Conservation (phyloP, 2,797 vertebrate species). For the Botia almorhae region DNA sequence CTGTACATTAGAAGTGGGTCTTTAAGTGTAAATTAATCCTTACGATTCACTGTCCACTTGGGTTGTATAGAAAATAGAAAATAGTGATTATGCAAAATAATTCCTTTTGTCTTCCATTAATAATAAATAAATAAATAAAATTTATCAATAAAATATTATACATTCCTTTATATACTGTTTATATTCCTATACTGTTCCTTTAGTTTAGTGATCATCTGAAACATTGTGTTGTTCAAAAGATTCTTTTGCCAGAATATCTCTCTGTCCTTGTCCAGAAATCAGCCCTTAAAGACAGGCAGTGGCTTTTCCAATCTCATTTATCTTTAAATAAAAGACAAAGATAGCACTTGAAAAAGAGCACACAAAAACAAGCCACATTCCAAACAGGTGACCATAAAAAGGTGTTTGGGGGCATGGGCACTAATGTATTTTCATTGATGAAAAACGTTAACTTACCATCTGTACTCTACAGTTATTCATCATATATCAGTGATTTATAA, state of each 20-base stretch:
- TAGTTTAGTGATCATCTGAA: not conserved
- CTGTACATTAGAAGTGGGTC: too few species aligned
- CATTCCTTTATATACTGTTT: too few species aligned
- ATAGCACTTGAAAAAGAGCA: constrained; percentile 11
- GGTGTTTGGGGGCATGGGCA: not conserved
- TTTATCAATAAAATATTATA: not conserved
- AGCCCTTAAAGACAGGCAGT: not conserved
- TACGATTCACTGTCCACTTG: not conserved
- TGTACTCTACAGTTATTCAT: not conserved
- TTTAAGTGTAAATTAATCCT: too few species aligned
- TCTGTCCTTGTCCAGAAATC: not conserved
- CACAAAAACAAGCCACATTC: constrained; percentile 13
- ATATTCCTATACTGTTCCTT: not conserved
- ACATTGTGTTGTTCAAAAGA: not conserved
- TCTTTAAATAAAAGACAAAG: constrained; percentile 42
- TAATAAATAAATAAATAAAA: too few species aligned
- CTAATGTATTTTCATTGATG: not conserved
- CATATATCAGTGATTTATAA: not conserved
- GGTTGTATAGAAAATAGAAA: not conserved
- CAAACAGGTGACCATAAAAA: not conserved
- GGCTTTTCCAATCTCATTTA: constrained; percentile 27
- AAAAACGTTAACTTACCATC: not conserved
- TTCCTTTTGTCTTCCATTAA: too few species aligned
- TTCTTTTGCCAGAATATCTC: not conserved
- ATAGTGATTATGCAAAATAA: not conserved